Evolutionary conservation across 2,888 invertebrate species (phyloP), one percentile per base, ranked within the genome.

Genomic region (Aphidius colemani): DNA sequence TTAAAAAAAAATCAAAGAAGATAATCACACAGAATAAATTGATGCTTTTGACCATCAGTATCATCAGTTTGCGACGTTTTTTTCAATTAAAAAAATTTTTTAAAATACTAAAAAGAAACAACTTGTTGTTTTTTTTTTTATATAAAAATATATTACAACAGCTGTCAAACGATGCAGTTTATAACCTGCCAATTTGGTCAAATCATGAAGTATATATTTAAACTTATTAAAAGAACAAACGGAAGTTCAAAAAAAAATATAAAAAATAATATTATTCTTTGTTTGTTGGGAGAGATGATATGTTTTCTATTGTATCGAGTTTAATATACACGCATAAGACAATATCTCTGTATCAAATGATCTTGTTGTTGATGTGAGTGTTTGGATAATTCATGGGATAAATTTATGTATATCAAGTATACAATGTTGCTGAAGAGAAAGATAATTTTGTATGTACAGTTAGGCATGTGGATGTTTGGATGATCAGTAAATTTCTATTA

Each of bases 401-500:
- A 30, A 30, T 30, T 30, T 30, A 30, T 30, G 30, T 30, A 30
- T 30, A 30, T 30, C 2, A 30, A 30, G 30, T 30, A 18, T 18
- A 30, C 30, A 30, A 30, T 30, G 30, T 30, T 30, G 30, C 5
- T 30, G 30, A 30, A 30, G 3, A 30, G 30, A 30, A 30, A 30
- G 30, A 30, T 30, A 30, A 30, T 30, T 30, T 30, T 30, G 30
- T 5, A 30, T 30, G 1, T 30, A 30, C 30, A 30, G 30, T 30
- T 30, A 30, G 30, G 30, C 3, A 30, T 30, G 30, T 30, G 30
- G 3, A 30, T 30, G 5, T 30, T 30, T 30, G 30, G 30, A 5
- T 53, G 44, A 64, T 65, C 72, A 72, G 78, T 80, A 78, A 80
- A 80, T 80, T 76, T 80, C 78, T 79, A 80, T 80, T 80, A 80